Evolutionary conservation across 2,797 vertebrate species (phyloP), one percentile per base, ranked within the genome.

Genomic region (Sebastes nivosus): DNA sequence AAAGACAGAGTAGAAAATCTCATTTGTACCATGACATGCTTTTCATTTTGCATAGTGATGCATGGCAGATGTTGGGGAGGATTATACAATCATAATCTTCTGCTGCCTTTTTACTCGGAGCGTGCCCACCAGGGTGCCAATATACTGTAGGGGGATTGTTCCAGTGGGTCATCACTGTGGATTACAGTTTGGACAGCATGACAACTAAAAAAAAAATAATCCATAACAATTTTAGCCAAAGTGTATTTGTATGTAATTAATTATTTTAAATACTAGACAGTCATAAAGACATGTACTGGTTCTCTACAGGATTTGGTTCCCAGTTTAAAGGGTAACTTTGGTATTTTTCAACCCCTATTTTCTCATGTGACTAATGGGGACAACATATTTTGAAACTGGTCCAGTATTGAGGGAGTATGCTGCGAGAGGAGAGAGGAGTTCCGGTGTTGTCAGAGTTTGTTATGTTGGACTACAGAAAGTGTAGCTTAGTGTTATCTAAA

Each of bases 81-180:
- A 93, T 93, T 93, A 85, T 69, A 72, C 79, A 86, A 85, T 81
- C 71, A 75, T 93, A 92, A 93, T 93, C 90, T 86, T 68, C 60
- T 78, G 32, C 42, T 87, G 88, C 58, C 75, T 87, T 85, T 92
- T 87, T 64, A 42, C 64, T 84, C 59, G 0, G 4, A 80, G 27
- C 58, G 5, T 59, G 79, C 77, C 29, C 88, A 83, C 42, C 66
- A 80, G 64, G 73, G 72, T 76, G 73, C 68, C 54, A 65, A 65
- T 71, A 25, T 38, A 67, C 57, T 74, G 65, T 52, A 46, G 55
- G 32, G 42, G 70, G 65, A 38, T 77, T 77, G 73, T 80, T 79
- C 69, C 80, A 67, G 73, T 79, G 76, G 75, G 73, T 82, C 78
- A 81, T 7, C 27, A 61, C 59, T 82, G 66, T 20, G 57, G 32